Base-by-base conservation (phyloP, 2,113 vertebrate species). In the Mixornis gularis region DNA sequence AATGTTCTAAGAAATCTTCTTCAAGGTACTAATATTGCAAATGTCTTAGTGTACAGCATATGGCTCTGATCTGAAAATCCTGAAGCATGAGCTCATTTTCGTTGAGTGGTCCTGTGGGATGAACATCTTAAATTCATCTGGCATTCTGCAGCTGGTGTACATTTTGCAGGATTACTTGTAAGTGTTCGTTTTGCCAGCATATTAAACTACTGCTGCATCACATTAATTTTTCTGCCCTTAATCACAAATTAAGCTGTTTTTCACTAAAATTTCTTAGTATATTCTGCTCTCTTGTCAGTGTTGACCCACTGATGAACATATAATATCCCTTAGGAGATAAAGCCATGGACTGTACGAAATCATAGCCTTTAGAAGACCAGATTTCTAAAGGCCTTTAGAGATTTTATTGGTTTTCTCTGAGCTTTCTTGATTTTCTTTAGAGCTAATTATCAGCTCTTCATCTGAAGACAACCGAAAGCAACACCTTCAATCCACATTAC, bases 71-170 rank as follows among this genome's bases (percentile, higher is more conserved):
- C 68, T 88, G 85, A 77, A 91, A 91, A 83, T 85, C 74, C 30
- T 76, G 83, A 89, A 62, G 78, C 73, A 40, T 81, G 80, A 92
- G 58, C 34, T 89, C 66, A 62, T 94, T 92, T 96, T 79, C 56
- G 59, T 55, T 76, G 86, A 92, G 66, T 87, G 74, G 41, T 79
- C 91, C 84, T 69, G 21, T 7, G 71, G 84, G 92, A 89, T 15
- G 83, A 60, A 52, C 70, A 69, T 94, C 87, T 85, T 85, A 82
- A 95, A 89, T 92, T 94, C 89, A 82, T 94, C 89, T 91, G 84
- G 68, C 89, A 40, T 82, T 91, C 74, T 93, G 84, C 86, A 95
- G 62, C 81, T 93, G 87, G 62, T 81, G 34, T 85, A 65, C 44
- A 18, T 84, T 85, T 92, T 71, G 19, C 32, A 90, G 38, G 46